phyloP scores from a whole-genome alignment of 1,140 invertebrate genomes.

The Drosophila kohkoa region DNA sequence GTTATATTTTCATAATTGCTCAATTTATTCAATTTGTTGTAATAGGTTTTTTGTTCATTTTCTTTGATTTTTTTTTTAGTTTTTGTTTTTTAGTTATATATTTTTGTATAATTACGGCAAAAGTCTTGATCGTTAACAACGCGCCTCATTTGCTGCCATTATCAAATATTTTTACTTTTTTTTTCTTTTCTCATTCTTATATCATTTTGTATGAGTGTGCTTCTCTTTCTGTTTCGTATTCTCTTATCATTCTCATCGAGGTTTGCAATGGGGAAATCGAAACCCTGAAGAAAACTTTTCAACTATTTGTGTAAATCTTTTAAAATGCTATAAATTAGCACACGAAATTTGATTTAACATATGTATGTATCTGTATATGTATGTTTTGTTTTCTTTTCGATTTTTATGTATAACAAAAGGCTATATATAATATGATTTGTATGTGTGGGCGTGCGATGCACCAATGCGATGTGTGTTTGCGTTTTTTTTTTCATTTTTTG shows the following conservation, averaged over 20 bases:
- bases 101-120: constrained; percentile 50
- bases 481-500: not conserved
- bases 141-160: constrained; percentile 39
- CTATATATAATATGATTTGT: constrained; percentile 16
- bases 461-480: constrained; percentile 8
- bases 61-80: constrained; percentile 28
- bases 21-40: constrained; percentile 50
- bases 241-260: not conserved
- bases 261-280: not conserved
- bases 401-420: constrained; percentile 42
- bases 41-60: constrained; percentile 53
- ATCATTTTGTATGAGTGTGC: not conserved
- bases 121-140: constrained; percentile 58
- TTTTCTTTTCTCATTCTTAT: constrained; percentile 4
- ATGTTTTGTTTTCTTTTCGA: constrained; percentile 8
- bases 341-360: constrained; percentile 50
- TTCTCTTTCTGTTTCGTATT: constrained; percentile 1
- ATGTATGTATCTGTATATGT: constrained; percentile 26
- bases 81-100: constrained; percentile 11
- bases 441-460: constrained; percentile 1
- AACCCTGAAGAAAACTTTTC: constrained; percentile 4
- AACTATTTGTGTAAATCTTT: constrained; percentile 50
- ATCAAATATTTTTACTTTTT: constrained; percentile 25
- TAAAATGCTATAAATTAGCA: constrained; percentile 53
- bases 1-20: constrained; percentile 47